A percentile compares a stretch with the other conserved stretches of the same genome.
Conservation (phyloP, 2,797 vertebrate genomes). For the Macrochelys suwanniensis region DNA sequence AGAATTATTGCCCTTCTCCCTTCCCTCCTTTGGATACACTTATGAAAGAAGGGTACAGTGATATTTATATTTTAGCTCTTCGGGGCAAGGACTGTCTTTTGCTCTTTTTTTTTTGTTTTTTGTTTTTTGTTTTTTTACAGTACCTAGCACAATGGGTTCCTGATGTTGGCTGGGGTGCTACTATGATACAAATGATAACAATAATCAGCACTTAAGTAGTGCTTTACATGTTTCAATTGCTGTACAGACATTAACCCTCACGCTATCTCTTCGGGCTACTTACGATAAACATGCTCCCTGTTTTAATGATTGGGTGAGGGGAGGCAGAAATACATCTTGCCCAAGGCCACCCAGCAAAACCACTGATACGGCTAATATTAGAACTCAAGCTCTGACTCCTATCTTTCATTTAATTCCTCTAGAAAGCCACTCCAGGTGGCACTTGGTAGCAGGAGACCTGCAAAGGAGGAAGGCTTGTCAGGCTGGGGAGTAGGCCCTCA, state of each 20-base stretch:
- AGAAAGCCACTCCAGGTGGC: not conserved
- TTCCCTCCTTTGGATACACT: not conserved
- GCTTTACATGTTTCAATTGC: rapidly evolving
- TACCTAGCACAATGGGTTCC: not conserved
- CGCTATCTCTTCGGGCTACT: not conserved
- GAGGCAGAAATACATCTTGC: not conserved
- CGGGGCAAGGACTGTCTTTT: not conserved
- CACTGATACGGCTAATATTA: not conserved
- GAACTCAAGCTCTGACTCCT: not conserved
- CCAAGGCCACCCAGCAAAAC: not conserved
- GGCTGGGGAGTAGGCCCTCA: not conserved
- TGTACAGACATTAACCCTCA: not conserved
- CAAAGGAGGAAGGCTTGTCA: not conserved
- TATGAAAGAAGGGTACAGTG: not conserved
- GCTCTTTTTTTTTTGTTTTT: not conserved
- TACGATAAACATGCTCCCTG: not conserved
- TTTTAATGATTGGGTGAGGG: not conserved
- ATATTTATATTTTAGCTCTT: not conserved
- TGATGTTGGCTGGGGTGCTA: not conserved
- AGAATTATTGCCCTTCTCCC: not conserved
- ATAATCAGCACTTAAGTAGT: not conserved
- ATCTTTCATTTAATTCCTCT: not conserved
- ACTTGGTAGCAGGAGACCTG: not conserved
- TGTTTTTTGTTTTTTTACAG: not conserved
- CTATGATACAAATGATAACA: not conserved